Evolutionary conservation across 2,888 invertebrate species (phyloP).

Genomic region (Gibbula magus): DNA sequence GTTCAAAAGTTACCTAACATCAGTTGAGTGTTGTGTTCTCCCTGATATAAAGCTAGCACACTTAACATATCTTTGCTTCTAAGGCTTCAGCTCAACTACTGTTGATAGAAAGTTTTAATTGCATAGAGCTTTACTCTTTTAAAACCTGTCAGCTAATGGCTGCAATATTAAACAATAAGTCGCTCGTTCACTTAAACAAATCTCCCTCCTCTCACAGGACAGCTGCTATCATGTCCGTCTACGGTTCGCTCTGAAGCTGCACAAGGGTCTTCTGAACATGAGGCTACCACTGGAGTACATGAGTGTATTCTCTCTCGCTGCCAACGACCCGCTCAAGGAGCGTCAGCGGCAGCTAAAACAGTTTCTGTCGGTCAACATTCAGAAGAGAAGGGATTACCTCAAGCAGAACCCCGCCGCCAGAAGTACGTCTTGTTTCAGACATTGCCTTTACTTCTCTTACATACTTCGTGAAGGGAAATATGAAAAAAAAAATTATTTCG

Average conservation of each 20-base stretch:
- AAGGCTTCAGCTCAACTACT: too few species aligned
- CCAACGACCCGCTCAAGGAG: constrained; percentile 89
- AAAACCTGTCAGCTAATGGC: too few species aligned
- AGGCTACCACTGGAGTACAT: constrained; percentile 94
- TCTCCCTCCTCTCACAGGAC: constrained; percentile 64
- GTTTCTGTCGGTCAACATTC: constrained; percentile 91
- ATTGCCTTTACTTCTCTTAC: too few species aligned
- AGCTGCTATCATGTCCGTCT: constrained; percentile 83
- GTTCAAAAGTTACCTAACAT: too few species aligned
- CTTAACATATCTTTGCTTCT: too few species aligned
- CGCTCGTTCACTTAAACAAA: neutral
- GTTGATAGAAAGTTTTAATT: too few species aligned
- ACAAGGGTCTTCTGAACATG: constrained; percentile 85
- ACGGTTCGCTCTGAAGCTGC: constrained; percentile 91
- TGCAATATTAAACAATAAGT: too few species aligned
- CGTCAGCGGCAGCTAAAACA: constrained; percentile 80
- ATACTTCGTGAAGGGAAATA: too few species aligned
- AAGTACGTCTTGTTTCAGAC: constrained; percentile 60
- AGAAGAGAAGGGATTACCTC: constrained; percentile 91
- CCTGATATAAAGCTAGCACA: too few species aligned
- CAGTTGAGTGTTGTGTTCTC: too few species aligned
- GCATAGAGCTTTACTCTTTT: too few species aligned
- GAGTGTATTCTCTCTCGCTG: constrained; percentile 94
- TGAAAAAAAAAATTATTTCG: too few species aligned
- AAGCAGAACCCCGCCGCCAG: constrained; percentile 78